Evolutionary conservation across 2,888 invertebrate species (phyloP), one percentile per base, ranked within the genome.

Genomic region (Colletes collaris): DNA sequence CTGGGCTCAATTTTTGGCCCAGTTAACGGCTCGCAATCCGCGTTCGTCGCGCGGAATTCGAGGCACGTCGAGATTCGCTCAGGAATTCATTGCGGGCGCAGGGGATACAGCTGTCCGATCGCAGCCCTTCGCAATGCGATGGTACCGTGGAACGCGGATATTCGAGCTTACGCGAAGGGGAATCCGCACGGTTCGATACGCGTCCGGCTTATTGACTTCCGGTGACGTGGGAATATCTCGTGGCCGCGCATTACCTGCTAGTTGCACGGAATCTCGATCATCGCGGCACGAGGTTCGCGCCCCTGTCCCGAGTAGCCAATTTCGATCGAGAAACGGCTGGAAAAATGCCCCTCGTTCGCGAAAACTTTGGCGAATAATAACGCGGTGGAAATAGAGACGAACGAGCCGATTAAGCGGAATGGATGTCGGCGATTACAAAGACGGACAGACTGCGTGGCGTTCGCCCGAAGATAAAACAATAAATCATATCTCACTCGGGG

Each of bases 161-260:
- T 83, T 86, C 83, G 81, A 82, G 85, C 76, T 77, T 73, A 74
- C 76, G 60, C 68, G 73, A 50, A 55, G 76, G 76, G 60, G 79
- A 86, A 81, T 83, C 71, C 76, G 81, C 62, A 64, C 59, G 53
- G 80, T 49, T 60, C 72, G 83, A 76, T 76, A 76, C 73, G 71
- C 84, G 82, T 87, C 79, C 82, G 88, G 82, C 85, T 82, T 82
- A 81, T 76, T 82, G 85, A 89, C 89, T 89, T 89, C 89, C 89
- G 89, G 78, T 78, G 71, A 79, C 84, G 83, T 78, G 88, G 82
- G 83, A 88, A 85, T 79, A 67, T 64, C 79, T 52, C 27, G 62
- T 63, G 60, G 58, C 46, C 63, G 6, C 56, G 64, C 66, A 76
- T 62, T 71, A 58, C 60, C 56, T 71, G 78, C 78, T 78, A 66